A percentile compares a stretch with the other conserved stretches of the same genome.
These are phyloP conservation scores for Cirrhinus mrigala DNA, from an alignment of 2,797 vertebrate species.

Conservation along the genomic window DNA sequence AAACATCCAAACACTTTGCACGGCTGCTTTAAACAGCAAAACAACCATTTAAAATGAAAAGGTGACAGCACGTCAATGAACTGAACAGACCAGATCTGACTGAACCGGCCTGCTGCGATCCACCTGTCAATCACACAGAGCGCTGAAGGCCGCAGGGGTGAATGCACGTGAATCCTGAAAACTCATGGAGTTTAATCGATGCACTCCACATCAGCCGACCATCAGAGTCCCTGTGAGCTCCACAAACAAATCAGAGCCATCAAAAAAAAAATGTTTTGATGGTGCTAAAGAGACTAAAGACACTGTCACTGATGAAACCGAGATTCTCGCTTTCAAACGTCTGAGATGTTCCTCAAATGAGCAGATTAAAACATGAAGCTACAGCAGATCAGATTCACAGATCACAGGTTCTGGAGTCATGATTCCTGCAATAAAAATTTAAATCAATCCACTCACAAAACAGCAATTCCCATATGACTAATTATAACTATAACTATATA, in stretches of 20 bases:
- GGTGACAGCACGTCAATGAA: neutral
- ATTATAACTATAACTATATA: too few species aligned
- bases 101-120: neutral
- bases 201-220: neutral
- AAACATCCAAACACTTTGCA: neutral
- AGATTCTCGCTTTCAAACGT: too few species aligned
- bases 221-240: neutral
- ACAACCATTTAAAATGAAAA: neutral
- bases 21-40: neutral
- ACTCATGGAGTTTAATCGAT: neutral
- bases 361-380: too few species aligned
- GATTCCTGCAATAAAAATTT: too few species aligned
- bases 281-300: neutral
- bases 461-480: too few species aligned
- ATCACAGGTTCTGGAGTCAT: too few species aligned
- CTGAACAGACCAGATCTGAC: neutral
- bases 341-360: too few species aligned
- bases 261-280: neutral
- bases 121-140: neutral
- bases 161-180: neutral
- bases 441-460: too few species aligned
- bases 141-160: neutral
- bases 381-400: too few species aligned
- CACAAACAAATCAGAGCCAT: neutral
- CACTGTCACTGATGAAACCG: neutral